phyloP scores from a whole-genome alignment of 1,140 invertebrate genomes.

The Chrysoperla carnea region DNA sequence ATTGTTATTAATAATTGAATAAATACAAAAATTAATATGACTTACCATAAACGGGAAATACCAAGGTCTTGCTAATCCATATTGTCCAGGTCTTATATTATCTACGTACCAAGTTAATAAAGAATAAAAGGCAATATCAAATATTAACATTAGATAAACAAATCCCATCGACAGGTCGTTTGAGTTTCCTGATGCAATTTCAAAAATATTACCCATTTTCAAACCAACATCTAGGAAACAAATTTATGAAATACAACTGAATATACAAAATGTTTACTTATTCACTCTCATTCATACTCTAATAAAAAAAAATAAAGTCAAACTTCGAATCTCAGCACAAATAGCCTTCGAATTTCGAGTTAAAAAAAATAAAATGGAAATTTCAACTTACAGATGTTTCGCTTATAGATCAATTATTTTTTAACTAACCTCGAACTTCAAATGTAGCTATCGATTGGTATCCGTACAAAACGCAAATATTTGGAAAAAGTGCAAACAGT shows the following conservation, averaged over 20 bases:
- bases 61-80: conserved; percentile 15
- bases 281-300: too few species aligned
- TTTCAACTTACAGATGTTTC: too few species aligned
- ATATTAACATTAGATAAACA: conserved; percentile 14
- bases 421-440: conserved; percentile 14
- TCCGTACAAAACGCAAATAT: conserved; percentile 15
- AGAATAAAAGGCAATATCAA: conserved; percentile 12
- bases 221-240: conserved; percentile 3
- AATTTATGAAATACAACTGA: neutral
- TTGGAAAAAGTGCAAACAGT: conserved; percentile 14
- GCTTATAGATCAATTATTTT: neutral
- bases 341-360: too few species aligned
- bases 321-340: too few species aligned
- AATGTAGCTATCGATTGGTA: conserved; percentile 15
- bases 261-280: neutral
- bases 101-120: conserved; percentile 16
- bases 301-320: too few species aligned
- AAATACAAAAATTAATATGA: neutral
- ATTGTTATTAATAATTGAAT: neutral
- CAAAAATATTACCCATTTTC: conserved; percentile 1
- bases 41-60: conserved; percentile 11
- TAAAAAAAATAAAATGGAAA: too few species aligned
- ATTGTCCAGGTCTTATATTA: conserved; percentile 15
- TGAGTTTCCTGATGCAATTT: neutral
- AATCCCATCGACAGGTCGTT: conserved; percentile 9